These are phyloP conservation scores for Melanerpes aurifrons DNA, from an alignment of 2,113 vertebrate species.

Conservation along the genomic window DNA sequence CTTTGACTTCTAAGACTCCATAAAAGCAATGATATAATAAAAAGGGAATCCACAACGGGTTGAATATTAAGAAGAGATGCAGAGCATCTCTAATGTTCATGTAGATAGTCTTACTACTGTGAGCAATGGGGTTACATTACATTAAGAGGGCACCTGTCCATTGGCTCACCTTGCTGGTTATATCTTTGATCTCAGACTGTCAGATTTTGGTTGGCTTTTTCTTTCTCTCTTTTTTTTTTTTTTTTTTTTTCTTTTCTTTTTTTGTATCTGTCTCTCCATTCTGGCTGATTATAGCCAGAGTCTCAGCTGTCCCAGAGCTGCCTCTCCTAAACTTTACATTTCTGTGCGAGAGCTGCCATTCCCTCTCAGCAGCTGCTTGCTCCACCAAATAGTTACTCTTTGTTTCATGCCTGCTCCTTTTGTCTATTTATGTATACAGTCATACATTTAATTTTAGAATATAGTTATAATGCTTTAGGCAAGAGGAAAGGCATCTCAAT, in stretches of 20 bases:
- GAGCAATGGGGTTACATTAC: not conserved
- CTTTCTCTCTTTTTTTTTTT: not conserved
- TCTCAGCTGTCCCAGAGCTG: constrained; percentile 28
- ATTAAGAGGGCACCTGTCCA: not conserved
- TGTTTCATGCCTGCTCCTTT: constrained; percentile 10
- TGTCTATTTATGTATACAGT: not conserved
- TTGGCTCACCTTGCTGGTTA: not conserved
- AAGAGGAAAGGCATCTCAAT: not conserved
- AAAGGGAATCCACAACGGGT: not conserved
- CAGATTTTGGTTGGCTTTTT: not conserved
- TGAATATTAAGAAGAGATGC: not conserved
- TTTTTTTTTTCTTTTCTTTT: too few relatives aligned
- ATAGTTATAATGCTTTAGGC: not conserved
- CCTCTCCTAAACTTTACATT: not conserved
- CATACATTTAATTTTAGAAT: not conserved
- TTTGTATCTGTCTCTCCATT: not conserved
- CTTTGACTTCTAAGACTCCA: not conserved
- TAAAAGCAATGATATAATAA: not conserved
- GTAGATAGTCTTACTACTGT: not conserved
- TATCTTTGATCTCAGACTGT: not conserved
- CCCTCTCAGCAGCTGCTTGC: constrained; percentile 34
- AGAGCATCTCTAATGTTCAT: not conserved
- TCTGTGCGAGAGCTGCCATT: not conserved
- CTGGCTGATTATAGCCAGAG: not conserved
- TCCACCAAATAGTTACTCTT: constrained; percentile 7